These are phyloP conservation scores for Caenorhabditis sp. DNA, from an alignment of 2,888 invertebrate species.

Conservation along the genomic window DNA sequence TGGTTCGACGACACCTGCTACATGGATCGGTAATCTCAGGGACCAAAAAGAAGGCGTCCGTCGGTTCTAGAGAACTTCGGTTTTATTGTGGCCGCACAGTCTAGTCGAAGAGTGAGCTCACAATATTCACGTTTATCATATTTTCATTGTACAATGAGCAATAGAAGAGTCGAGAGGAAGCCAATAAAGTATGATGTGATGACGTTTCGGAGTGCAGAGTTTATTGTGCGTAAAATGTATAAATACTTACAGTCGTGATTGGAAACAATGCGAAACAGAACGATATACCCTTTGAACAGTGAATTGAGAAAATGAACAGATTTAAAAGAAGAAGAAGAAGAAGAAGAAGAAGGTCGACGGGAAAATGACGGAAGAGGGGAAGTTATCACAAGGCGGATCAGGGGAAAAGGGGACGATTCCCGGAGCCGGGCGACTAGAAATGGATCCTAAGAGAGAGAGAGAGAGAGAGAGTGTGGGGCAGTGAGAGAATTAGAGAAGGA, in stretches of 20 bases:
- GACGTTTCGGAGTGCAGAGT: no score
- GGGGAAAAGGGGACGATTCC: slow-evolving; percentile 7
- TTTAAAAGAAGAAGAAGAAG: not conserved
- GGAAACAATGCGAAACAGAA: slow-evolving; percentile 31
- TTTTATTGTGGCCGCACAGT: no score
- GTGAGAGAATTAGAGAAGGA: slow-evolving; percentile 4
- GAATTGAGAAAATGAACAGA: slow-evolving; percentile 36
- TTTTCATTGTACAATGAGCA: no score
- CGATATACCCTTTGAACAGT: slow-evolving; percentile 49
- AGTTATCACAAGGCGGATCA: slow-evolving; percentile 45
- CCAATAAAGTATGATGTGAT: no score
- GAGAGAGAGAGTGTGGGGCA: not conserved
- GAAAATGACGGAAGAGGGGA: not conserved
- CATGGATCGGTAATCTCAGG: no score
- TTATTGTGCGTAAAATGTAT: no score
- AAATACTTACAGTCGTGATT: slow-evolving; percentile 22
- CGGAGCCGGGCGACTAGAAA: slow-evolving; percentile 31
- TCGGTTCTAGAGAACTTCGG: no score
- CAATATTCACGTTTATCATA: no score
- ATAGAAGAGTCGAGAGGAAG: no score
- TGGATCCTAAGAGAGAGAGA: not conserved
- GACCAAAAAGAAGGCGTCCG: no score
- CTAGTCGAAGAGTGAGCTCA: no score
- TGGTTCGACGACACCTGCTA: no score
- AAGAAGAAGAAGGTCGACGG: not conserved